A percentile compares a stretch with the other conserved stretches of the same genome.
phyloP scores from a whole-genome alignment of 2,888 invertebrate genomes.

The Tanypteryx hageni region DNA sequence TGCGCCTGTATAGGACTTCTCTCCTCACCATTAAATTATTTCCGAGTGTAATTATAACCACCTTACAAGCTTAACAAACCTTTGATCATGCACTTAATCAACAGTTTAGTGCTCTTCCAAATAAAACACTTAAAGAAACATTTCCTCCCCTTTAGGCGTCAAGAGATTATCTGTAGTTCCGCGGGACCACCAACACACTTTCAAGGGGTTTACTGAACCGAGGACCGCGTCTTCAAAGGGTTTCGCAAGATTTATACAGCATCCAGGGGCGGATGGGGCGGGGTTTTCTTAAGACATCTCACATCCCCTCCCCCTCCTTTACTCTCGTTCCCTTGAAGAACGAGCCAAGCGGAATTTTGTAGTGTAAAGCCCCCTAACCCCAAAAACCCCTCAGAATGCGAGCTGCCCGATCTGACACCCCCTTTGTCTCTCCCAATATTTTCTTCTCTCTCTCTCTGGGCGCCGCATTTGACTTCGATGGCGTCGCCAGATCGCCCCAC shows the following conservation, averaged over 20 bases:
- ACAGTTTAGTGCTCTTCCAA: conserved; percentile 15
- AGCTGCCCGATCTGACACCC: too few relatives aligned
- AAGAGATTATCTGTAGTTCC: conserved; percentile 41
- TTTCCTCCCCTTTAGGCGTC: conserved; percentile 22
- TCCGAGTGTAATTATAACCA: neutral
- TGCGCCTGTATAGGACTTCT: neutral
- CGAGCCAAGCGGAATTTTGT: neutral
- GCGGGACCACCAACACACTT: conserved; percentile 5
- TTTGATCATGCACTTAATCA: conserved; percentile 9
- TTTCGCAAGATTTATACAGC: conserved; percentile 49
- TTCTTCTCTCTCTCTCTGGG: neutral
- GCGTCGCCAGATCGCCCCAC: neutral
- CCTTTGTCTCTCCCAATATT: too few relatives aligned
- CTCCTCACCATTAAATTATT: neutral
- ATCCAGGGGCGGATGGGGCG: neutral
- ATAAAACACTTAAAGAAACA: conserved; percentile 28
- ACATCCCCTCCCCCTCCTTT: neutral
- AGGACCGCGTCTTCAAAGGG: conserved; percentile 38
- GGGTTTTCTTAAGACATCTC: neutral
- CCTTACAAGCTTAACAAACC: neutral
- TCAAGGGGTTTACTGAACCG: conserved; percentile 33
- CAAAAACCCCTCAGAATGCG: neutral
- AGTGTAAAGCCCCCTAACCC: neutral
- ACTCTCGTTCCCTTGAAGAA: conserved; percentile 2
- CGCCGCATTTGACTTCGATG: neutral